Percentiles rank a stretch among this genome's conserved stretches.
Conservation (phyloP, 2,888 invertebrate species). For the Atrina japonica region DNA sequence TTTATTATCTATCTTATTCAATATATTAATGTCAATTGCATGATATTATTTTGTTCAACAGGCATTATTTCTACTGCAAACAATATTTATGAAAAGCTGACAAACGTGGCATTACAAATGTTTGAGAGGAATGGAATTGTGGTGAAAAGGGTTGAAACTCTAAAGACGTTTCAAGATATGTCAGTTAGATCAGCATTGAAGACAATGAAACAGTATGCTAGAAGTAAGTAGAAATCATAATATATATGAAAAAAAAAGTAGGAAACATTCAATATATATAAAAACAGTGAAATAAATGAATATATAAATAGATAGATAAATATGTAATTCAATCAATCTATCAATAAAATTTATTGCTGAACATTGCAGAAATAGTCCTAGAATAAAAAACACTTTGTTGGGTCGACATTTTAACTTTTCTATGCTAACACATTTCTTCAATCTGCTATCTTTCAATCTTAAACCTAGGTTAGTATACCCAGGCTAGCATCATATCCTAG, state of each 20-base stretch:
- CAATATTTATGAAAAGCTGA: conserved; percentile 28
- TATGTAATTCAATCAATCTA: no score
- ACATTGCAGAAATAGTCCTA: no score
- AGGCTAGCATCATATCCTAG: no score
- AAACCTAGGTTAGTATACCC: no score
- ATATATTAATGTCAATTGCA: background rate
- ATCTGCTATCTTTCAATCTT: no score
- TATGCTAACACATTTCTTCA: no score
- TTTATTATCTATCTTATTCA: no score
- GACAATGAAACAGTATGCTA: conserved; percentile 2
- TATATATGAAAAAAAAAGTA: background rate
- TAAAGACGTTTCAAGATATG: background rate
- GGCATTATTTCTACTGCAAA: conserved; percentile 31
- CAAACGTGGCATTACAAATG: conserved; percentile 6
- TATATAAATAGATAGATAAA: background rate
- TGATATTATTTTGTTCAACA: conserved; percentile 7
- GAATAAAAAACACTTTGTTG: no score
- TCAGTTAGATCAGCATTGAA: background rate
- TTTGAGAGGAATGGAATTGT: conserved; percentile 17
- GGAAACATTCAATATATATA: background rate
- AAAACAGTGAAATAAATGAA: background rate
- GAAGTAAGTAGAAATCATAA: conserved; percentile 16
- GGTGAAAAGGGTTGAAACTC: conserved; percentile 9
- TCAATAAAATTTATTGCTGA: no score
- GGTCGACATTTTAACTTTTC: no score